phyloP scores from a whole-genome alignment of 37 sponge, comb jelly and placozoan species.

The Agelas oroides region DNA sequence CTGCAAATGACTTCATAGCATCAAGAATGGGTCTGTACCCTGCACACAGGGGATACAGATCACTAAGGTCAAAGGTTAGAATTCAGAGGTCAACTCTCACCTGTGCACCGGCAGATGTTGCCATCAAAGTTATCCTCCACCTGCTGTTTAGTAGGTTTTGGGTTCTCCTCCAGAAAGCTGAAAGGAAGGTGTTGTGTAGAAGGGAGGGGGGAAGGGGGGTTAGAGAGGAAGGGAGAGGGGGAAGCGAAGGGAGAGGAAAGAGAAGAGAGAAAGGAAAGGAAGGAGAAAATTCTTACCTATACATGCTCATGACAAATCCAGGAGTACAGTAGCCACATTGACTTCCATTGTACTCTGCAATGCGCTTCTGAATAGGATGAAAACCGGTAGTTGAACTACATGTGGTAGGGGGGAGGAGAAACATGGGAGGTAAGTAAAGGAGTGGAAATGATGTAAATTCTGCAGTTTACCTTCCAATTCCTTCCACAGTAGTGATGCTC shows the following conservation, averaged over 20 bases:
- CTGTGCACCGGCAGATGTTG: slow-evolving; percentile 68
- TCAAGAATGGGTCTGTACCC: slow-evolving; percentile 87
- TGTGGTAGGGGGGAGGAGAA: neutral
- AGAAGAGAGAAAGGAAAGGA: neutral
- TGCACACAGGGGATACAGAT: neutral
- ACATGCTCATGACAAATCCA: slow-evolving; percentile 67
- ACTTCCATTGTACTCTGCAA: slow-evolving; percentile 55
- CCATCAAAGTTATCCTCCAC: slow-evolving; percentile 67
- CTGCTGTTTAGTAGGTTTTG: slow-evolving; percentile 36
- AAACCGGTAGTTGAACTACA: slow-evolving; percentile 13
- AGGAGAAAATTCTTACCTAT: slow-evolving; percentile 40
- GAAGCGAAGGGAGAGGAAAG: neutral
- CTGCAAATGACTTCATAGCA: slow-evolving; percentile 84
- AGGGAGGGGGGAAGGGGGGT: neutral
- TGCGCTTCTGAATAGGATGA: slow-evolving; percentile 47
- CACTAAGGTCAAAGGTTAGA: too few species aligned
- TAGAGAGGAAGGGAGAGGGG: neutral
- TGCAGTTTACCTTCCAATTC: slow-evolving; percentile 73
- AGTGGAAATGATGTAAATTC: too few species aligned
- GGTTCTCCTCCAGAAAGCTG: slow-evolving; percentile 43
- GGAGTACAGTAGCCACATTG: slow-evolving; percentile 73
- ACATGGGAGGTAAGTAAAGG: too few species aligned
- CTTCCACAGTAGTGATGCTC: slow-evolving; percentile 78
- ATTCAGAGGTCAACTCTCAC: neutral
- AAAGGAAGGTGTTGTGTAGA: neutral